These are phyloP conservation scores for Chelonia mydas DNA, from an alignment of 2,797 vertebrate species.

Conservation along the genomic window DNA sequence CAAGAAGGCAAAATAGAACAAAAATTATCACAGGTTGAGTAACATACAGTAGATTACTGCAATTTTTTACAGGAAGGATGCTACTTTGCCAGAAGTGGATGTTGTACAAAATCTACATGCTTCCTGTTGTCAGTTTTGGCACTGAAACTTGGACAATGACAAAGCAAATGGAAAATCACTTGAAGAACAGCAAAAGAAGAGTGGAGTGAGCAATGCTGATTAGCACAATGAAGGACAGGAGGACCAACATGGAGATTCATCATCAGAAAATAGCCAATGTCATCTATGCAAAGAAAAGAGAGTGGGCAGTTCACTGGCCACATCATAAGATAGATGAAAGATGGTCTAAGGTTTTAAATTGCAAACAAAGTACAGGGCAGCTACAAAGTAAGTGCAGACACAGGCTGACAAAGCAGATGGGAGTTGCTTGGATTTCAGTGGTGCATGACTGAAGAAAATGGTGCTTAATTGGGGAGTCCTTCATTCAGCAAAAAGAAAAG, in stretches of 20 bases:
- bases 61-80: neutral
- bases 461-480: neutral
- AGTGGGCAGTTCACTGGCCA: neutral
- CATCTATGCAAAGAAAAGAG: neutral
- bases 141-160: neutral
- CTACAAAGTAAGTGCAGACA: neutral
- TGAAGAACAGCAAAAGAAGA: neutral
- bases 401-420: neutral
- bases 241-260: neutral
- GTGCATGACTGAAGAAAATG: neutral
- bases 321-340: neutral
- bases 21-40: neutral
- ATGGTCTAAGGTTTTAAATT: neutral
- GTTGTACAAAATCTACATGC: neutral
- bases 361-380: neutral
- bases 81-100: neutral
- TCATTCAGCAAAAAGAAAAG: neutral
- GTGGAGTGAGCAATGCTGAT: neutral
- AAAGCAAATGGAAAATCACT: neutral
- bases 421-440: neutral
- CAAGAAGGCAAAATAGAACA: neutral
- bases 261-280: neutral
- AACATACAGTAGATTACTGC: neutral
- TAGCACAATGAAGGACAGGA: neutral
- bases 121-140: neutral